These are phyloP conservation scores for Plutella xylostella DNA, from an alignment of 2,888 invertebrate species.

Conservation along the genomic window DNA sequence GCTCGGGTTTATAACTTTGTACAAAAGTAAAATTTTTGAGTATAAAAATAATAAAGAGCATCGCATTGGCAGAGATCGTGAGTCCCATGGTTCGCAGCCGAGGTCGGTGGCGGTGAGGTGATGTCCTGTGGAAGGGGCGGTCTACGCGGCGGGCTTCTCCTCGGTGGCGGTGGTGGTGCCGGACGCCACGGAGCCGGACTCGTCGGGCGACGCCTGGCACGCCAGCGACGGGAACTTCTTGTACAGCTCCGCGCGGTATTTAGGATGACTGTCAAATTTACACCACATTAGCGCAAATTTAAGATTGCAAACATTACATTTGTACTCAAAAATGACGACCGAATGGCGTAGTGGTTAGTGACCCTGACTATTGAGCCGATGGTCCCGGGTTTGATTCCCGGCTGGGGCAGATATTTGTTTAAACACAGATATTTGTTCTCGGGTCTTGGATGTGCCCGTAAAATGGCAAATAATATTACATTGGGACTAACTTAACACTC, in stretches of 20 bases:
- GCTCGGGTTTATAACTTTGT: slow-evolving; percentile 57
- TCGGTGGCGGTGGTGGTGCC: slow-evolving; percentile 76
- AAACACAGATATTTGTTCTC: too few species aligned
- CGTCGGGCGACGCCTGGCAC: slow-evolving; percentile 72
- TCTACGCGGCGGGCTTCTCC: slow-evolving; percentile 74
- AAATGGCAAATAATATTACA: too few species aligned
- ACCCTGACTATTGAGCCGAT: too few species aligned
- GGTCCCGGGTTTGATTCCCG: too few species aligned
- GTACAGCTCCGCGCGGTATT: slow-evolving; percentile 81
- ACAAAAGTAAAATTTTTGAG: slow-evolving; percentile 53
- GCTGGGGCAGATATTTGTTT: too few species aligned
- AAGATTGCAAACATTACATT: too few species aligned
- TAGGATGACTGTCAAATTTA: slow-evolving; percentile 86
- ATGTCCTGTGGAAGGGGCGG: slow-evolving; percentile 11
- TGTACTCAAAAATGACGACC: too few species aligned
- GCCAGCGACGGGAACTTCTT: slow-evolving; percentile 82
- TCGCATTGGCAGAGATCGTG: slow-evolving; percentile 42
- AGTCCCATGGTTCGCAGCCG: slow-evolving; percentile 33
- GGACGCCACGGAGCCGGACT: slow-evolving; percentile 74
- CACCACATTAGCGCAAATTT: too few species aligned
- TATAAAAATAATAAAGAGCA: slow-evolving; percentile 64
- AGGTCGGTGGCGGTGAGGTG: slow-evolving; percentile 73
- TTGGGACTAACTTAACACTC: too few species aligned
- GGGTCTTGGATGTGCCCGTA: too few species aligned
- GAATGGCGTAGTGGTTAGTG: too few species aligned